Evolutionary conservation across 2,797 vertebrate species (phyloP).

Genomic region (Chelon labrosus): DNA sequence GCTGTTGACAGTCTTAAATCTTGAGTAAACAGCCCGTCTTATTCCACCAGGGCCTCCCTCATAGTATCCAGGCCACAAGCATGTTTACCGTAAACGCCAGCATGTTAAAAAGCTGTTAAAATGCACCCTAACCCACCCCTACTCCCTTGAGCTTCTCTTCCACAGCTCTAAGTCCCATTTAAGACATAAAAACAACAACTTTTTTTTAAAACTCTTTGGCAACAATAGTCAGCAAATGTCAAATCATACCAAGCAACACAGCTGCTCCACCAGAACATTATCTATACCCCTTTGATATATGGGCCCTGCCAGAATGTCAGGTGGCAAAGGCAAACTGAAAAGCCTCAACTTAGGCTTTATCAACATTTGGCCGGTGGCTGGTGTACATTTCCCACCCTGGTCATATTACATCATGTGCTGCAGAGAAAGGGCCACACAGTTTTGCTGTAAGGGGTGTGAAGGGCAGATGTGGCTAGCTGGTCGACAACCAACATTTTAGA

Average conservation of each 20-base stretch:
- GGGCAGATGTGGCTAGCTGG: constrained; percentile 43
- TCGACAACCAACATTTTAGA: constrained; percentile 26
- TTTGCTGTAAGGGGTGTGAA: constrained; percentile 22
- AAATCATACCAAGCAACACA: background rate
- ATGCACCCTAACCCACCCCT: constrained; percentile 15
- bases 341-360: constrained; percentile 35
- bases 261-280: background rate
- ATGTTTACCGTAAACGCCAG: constrained; percentile 77
- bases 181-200: constrained; percentile 25
- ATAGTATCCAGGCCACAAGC: constrained; percentile 64
- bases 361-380: constrained; percentile 44
- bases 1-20: constrained; percentile 68
- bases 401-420: constrained; percentile 42
- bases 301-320: background rate
- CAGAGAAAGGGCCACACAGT: constrained; percentile 43
- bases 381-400: constrained; percentile 54
- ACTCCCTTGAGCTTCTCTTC: constrained; percentile 11
- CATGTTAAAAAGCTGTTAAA: constrained; percentile 72
- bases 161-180: constrained; percentile 24
- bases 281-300: background rate
- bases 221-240: constrained; percentile 23
- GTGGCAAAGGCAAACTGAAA: constrained; percentile 32
- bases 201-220: constrained; percentile 3
- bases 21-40: constrained; percentile 65
- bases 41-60: constrained; percentile 62